Base-by-base conservation (phyloP, 1,140 invertebrate species). In the Kradibia gibbosae region DNA sequence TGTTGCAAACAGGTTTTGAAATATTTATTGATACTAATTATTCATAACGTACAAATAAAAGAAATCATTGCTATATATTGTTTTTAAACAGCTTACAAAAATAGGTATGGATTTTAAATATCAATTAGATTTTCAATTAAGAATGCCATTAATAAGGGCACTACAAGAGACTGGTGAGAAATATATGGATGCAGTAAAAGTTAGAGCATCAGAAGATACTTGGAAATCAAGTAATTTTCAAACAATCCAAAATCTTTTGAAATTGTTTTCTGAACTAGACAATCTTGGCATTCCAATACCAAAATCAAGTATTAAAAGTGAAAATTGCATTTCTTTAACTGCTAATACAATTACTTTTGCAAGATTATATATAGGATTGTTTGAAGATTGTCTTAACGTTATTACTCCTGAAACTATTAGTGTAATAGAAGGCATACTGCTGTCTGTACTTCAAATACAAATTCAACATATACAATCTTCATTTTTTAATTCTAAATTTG, bases 21-120 rank as follows among this genome's bases (percentile, higher is more conserved):
- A 50, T 53, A 77, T 62, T 42, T 36, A n/a, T 36, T 22, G 22
- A 53, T 42, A 67, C 39, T 71, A 72, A 36, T 62, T 31, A 36
- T 15, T 15, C n/a, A 42, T 60, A 57, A 36, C 53, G 20, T 50
- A 78, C 1, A 42, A 39, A 65, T 72, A 31, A 11, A n/a, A 71
- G 13, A 31, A 50, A 50, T 70, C 55, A 78, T 65, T 50, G 36
- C 81, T 73, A 77, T 62, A 81, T 75, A 84, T 78, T 39, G 15
- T 84, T 82, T 89, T 91, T n/a, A n/a, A n/a, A 50, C 85, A 95
- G 94, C 86, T 96, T 48, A 93, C 92, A 36, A 92, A 93, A 55
- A 93, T 95, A 81, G 96, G 96, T 0, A 91, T 97, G 83, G 96
- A 97, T 89, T 90, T 99, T 45, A 93, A 94, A 70, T 98, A 97